phyloP scores from a whole-genome alignment of 2,888 invertebrate genomes.

The Morinoia aosen region DNA sequence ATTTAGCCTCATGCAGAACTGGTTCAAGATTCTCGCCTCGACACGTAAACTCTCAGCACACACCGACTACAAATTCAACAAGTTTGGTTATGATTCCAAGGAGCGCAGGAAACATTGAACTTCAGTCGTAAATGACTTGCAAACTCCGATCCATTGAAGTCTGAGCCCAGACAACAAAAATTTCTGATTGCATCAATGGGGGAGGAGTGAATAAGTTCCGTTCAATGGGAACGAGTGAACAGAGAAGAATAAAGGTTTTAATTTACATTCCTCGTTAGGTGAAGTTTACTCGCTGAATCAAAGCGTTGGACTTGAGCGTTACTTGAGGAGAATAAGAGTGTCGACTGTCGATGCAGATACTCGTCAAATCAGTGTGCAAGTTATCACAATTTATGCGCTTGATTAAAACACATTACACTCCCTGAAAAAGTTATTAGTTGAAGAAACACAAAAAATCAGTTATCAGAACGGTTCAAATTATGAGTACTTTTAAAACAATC shows the following conservation, averaged over 20 bases:
- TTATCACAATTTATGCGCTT: background rate
- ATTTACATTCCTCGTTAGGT: background rate
- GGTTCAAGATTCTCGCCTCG: background rate
- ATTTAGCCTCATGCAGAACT: background rate
- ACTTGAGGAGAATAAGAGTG: background rate
- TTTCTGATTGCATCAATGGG: constrained; percentile 36
- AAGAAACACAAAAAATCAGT: background rate
- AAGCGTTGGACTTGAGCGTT: background rate
- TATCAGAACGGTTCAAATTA: background rate
- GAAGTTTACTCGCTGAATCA: background rate
- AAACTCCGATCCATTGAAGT: constrained; percentile 5
- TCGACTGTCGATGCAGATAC: background rate
- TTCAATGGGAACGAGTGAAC: background rate
- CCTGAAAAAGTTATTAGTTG: background rate
- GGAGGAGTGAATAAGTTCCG: constrained; percentile 19
- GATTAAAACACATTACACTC: background rate
- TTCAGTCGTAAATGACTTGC: constrained; percentile 19
- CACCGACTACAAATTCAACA: background rate
- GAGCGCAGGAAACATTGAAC: constrained; percentile 8
- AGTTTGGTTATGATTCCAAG: constrained; percentile 17
- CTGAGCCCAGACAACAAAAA: background rate
- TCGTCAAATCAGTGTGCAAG: background rate
- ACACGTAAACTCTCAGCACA: background rate
- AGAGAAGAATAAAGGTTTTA: background rate
- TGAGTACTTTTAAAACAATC: background rate